phyloP scores from a whole-genome alignment of 2,797 vertebrate species.

The Gobio occitaniae region DNA sequence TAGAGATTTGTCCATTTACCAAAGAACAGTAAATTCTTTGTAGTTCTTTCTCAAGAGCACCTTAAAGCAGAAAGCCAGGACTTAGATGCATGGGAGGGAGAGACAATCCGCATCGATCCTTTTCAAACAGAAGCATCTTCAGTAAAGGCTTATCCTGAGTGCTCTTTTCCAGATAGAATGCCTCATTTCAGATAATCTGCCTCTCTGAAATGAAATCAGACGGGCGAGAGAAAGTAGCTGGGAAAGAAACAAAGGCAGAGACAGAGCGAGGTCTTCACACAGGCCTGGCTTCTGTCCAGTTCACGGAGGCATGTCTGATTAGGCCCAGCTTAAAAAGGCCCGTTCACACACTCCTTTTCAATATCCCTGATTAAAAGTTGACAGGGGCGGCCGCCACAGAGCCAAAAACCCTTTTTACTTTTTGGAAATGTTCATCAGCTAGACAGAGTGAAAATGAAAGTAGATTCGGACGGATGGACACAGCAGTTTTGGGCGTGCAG shows the following conservation, averaged over 20 bases:
- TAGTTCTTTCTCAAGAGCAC: slow-evolving; percentile 21
- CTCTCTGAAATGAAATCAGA: slow-evolving; percentile 50
- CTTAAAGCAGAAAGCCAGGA: slow-evolving; percentile 40
- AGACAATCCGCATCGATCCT: slow-evolving; percentile 52
- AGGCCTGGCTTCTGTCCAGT: slow-evolving; percentile 70
- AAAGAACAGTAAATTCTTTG: slow-evolving; percentile 33
- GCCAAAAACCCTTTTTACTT: slow-evolving; percentile 76
- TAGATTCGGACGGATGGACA: slow-evolving; percentile 38
- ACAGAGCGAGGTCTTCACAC: slow-evolving; percentile 57
- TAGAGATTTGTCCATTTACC: slow-evolving; percentile 39
- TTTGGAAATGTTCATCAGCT: slow-evolving; percentile 78
- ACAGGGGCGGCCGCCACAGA: slow-evolving; percentile 68
- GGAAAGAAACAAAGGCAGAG: slow-evolving; percentile 56
- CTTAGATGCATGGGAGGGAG: slow-evolving; percentile 21
- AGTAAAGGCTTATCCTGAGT: slow-evolving; percentile 52
- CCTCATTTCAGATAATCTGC: slow-evolving; percentile 50
- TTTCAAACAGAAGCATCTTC: slow-evolving; percentile 48
- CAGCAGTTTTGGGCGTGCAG: slow-evolving; percentile 25
- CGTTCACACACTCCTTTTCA: slow-evolving; percentile 72
- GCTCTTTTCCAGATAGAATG: slow-evolving; percentile 53
- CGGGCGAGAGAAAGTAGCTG: slow-evolving; percentile 30
- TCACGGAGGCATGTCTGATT: slow-evolving; percentile 77
- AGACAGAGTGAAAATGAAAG: slow-evolving; percentile 64
- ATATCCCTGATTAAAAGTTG: slow-evolving; percentile 80
- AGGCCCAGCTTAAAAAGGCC: slow-evolving; percentile 77